Evolutionary conservation across 2,888 invertebrate genomes (phyloP), one percentile per base, ranked within the genome.

Genomic region (Hyalella azteca): DNA sequence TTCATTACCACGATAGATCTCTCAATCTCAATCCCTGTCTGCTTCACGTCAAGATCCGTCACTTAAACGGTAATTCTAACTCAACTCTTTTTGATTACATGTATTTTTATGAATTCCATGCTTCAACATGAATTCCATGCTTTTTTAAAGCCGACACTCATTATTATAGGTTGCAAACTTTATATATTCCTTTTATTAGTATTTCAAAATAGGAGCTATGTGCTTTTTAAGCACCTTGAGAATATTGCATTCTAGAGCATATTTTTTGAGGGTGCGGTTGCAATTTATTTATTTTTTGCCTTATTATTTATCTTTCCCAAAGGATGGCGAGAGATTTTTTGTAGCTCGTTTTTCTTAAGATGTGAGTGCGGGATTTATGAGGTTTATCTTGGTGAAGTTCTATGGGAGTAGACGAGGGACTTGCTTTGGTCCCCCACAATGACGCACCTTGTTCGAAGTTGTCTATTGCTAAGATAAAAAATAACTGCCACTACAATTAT

Each of bases 1-100:
- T 22, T 22, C 66, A 66, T 66, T 29, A 66, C 36, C 29, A 22
- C 19, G 36, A 15, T n/a, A 19, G 29, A 66, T 66, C 66, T 66
- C 66, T 66, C 66, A 36, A 66, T 66, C 66, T 36, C 66, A 66
- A 32, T 32, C 36, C 29, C 66, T 66, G 66, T n/a, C 66, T 36
- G 19, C 36, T 36, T 22, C 29, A 19, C 66, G 36, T 66, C 66
- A 66, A 29, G 36, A 36, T 32, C 32, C 66, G n/a, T 66, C 66
- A 19, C 19, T 19, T 15, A 7, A 19, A n/a, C 36, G 66, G 32
- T 66, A 66, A 36, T 66, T 66, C 36, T 36, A 36, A 36, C 66
- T 32, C 29, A 36, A 19, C 66, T n/a, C 36, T 54, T 36, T n/a
- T 29, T 66, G 66, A 66, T 66, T 66, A 66, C 66, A 36, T 36